phyloP scores from a whole-genome alignment of 1,140 invertebrate genomes.

The Trichomalopsis sarcophagae region DNA sequence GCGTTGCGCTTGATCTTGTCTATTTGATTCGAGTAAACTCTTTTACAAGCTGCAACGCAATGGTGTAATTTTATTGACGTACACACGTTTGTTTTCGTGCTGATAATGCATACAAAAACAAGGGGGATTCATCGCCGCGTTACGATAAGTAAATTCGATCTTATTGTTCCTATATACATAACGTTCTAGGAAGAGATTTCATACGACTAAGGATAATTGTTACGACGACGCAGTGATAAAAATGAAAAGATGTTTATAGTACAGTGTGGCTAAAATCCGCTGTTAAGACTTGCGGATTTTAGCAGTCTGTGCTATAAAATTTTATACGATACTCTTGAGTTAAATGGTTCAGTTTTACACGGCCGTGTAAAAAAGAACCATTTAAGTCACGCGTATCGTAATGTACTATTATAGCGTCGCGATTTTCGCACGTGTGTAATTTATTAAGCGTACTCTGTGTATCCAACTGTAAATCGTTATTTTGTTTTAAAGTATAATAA shows the following conservation, averaged over 20 bases:
- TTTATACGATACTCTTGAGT: too few relatives aligned
- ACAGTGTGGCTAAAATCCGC: too few relatives aligned
- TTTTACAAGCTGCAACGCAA: too few relatives aligned
- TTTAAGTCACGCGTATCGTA: too few relatives aligned
- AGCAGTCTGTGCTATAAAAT: too few relatives aligned
- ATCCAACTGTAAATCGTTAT: slow-evolving; percentile 30
- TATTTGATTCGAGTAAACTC: too few relatives aligned
- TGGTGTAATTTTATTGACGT: too few relatives aligned
- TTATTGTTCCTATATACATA: slow-evolving; percentile 20
- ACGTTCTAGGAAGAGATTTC: slow-evolving; percentile 22
- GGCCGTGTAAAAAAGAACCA: too few relatives aligned
- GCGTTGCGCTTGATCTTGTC: background rate
- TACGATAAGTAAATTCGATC: background rate
- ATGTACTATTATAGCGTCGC: too few relatives aligned
- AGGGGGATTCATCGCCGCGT: background rate
- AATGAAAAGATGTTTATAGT: background rate
- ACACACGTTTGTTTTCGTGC: background rate
- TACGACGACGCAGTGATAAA: background rate
- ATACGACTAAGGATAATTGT: background rate
- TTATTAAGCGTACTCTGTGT: slow-evolving; percentile 4
- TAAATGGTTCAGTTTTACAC: too few relatives aligned
- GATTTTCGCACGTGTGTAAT: background rate
- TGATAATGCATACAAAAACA: background rate
- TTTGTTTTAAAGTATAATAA: slow-evolving; percentile 37
- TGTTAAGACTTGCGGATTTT: too few relatives aligned